Evolutionary conservation across 2,888 invertebrate genomes (phyloP), one percentile per base, ranked within the genome.

Genomic region (Hypomecis atomaria): DNA sequence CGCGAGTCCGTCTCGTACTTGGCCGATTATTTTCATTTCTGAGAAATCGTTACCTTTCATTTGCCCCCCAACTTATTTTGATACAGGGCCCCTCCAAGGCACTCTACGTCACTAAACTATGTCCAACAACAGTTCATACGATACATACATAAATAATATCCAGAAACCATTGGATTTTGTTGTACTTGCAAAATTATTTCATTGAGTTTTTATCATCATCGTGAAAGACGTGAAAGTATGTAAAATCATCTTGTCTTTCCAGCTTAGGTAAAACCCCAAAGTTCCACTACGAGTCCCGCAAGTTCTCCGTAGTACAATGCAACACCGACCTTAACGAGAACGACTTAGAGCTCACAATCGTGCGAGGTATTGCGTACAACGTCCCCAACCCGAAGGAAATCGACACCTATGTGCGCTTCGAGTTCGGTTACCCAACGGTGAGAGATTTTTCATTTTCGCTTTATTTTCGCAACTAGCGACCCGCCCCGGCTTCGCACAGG

Each of bases 321-420:
- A 97, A 97, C 84, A 97, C 98, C n/a, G 99, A 99, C 82, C 93
- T 99, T 69, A 96, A 95, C 48, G 98, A 98, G 84, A 97, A 96
- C 87, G 98, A 98, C 79, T 89, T 99, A 75, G 98, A 99, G 91
- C 90, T 99, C 72, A 95, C 94, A 33, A 94, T 99, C 67, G 94
- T 98, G 0, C 95, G 98, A 74, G 99, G 99, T 53, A 95, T 98
- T 66, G 97, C 97, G 74, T 98, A 97, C 88, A 95, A 95, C 85
- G 97, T 97, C 50, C 89, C 95, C 59, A 96, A 96, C 84, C 96
- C 97, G 0, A 96, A 96, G 81, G 98, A 98, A 66, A 94, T 98
- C 37, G 98, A 99, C 79, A 98, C 99, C 0, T 99, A 97, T 81
- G 97, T 99, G 9, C 97, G 96, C 82, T 96, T 96, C 78, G 98